Conservation (phyloP, 1,140 invertebrate genomes). For the Heliconius himera region DNA sequence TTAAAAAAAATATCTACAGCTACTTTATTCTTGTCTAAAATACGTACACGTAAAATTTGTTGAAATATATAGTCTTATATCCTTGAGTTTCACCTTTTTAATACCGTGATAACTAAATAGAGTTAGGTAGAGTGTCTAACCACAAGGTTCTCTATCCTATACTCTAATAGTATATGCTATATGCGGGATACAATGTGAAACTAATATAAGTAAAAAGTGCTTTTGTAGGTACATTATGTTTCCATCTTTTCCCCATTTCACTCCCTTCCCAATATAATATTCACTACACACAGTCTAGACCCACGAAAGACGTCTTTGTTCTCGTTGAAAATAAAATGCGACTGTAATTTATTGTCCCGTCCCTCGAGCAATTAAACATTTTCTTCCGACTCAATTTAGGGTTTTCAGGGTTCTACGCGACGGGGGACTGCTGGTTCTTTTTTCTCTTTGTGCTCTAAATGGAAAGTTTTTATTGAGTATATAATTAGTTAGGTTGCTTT, state of each 20-base stretch:
- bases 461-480: not conserved
- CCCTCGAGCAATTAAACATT: slow-evolving; percentile 30
- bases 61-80: no score
- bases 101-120: no score
- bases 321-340: slow-evolving; percentile 21
- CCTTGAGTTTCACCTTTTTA: no score
- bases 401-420: not conserved
- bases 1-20: no score
- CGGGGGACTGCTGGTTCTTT: slow-evolving; percentile 10
- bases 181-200: no score
- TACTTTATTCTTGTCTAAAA: no score
- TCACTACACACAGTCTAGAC: slow-evolving; percentile 21
- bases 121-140: no score
- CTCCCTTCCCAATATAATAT: slow-evolving; percentile 21
- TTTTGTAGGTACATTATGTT: not conserved
- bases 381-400: slow-evolving; percentile 25
- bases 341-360: slow-evolving; percentile 25
- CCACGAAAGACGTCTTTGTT: slow-evolving; percentile 29
- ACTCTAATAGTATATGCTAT: no score
- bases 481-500: not conserved
- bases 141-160: no score
- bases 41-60: no score
- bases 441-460: not conserved
- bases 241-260: not conserved
- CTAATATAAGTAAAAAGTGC: not conserved